These are phyloP conservation scores for Notodonta dromedarius DNA, from an alignment of 2,888 invertebrate species.

Conservation along the genomic window DNA sequence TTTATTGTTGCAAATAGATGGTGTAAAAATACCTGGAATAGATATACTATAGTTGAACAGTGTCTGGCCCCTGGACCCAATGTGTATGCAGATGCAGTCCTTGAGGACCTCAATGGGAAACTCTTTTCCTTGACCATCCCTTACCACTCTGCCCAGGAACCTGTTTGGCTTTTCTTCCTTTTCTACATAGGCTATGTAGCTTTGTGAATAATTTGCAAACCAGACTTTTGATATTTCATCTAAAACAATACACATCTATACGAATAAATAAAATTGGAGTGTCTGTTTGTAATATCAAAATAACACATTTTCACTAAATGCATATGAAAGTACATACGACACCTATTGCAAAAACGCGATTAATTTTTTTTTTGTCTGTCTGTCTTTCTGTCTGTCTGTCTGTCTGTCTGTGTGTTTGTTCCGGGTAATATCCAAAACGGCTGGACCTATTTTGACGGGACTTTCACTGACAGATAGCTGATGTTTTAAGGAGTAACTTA, in stretches of 20 bases:
- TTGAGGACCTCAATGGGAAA: slow-evolving; percentile 59
- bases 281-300: no score
- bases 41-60: slow-evolving; percentile 86
- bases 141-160: slow-evolving; percentile 63
- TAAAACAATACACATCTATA: slow-evolving; percentile 37
- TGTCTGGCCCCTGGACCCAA: slow-evolving; percentile 87
- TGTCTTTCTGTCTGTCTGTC: no score
- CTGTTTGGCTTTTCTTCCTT: slow-evolving; percentile 54
- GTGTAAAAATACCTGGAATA: slow-evolving; percentile 65
- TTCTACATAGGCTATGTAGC: slow-evolving; percentile 63
- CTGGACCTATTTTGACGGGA: no score
- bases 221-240: slow-evolving; percentile 58
- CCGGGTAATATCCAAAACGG: no score
- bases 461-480: no score
- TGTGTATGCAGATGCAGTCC: slow-evolving; percentile 85
- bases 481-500: no score
- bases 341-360: no score
- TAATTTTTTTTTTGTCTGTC: no score
- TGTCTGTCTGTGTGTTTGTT: no score
- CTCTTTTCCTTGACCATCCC: slow-evolving; percentile 44
- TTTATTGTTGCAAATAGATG: background rate
- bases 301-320: no score
- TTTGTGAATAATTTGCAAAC: slow-evolving; percentile 59
- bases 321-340: no score
- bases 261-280: no score